Base-by-base conservation (phyloP, 2,888 invertebrate species). In the Apocheima hispidaria region DNA sequence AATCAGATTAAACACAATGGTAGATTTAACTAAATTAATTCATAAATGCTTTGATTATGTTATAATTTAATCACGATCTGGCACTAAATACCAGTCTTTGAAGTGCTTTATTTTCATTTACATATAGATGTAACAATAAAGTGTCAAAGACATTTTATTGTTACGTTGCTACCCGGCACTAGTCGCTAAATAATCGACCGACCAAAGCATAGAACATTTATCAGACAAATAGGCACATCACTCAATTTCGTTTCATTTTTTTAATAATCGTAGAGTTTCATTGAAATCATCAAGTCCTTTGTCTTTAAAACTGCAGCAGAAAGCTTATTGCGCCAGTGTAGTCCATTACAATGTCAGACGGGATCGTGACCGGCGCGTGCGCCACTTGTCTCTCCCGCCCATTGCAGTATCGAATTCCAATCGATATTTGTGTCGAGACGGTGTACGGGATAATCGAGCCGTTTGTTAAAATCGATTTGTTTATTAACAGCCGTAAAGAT, bases 331-430 rank as follows among this genome's bases (percentile, higher is more conserved):
- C 65, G 59, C 33, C 54, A 55, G 68, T 62, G 58, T 35, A 54
- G 66, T 57, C 65, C 65, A 75, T 75, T 77, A 75, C 75, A 75
- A 72, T 76, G 73, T 73, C 71, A 71, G 68, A 68, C 72, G 56
- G 64, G 71, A 72, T 83, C 83, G 83, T 82, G 82, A 82, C 75
- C 74, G 65, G 74, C 61, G 72, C 75, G 43, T 54, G 60, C 60
- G 60, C 60, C 54, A 60, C 60, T 50, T 54, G 54, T 50, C 50
- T 21, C 60, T 38, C 54, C 60, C 60, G 49, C 60, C 60, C 54
- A 55, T 58, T 48, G 38, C 60, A 35, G 71, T 71, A 64, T 68
- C 70, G 67, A 73, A 78, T 78, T 75, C 74, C 65, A 51, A 60
- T 64, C 59, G 56, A 44, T 57, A 54, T 35, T 49, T 50, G 40